Evolutionary conservation across 92 coral and sea anemone genomes (phyloP), one percentile per base, ranked within the genome.

Genomic region (Epizoanthus stellaris): DNA sequence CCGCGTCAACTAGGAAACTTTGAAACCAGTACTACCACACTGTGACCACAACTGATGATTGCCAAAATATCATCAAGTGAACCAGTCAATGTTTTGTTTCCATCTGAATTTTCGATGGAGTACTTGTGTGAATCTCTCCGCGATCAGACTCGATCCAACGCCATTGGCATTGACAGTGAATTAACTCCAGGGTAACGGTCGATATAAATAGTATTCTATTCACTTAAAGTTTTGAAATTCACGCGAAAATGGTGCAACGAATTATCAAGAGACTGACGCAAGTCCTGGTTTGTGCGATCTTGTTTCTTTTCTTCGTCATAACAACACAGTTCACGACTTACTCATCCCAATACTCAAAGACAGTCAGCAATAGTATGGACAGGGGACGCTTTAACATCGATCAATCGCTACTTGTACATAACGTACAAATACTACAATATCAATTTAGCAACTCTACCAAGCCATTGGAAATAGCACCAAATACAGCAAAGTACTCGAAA

Each of bases 261-360:
- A 70, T 12, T 11, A 17, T 43, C 52, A 70, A 70, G 75, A 70
- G 23, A 30, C 5, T 70, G 14, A 19, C 12, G 19, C 49, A 42
- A 70, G 36, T 42, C 56, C 23, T 38, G 56, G 54, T 14, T 15
- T 39, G 38, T 70, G 34, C 45, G 19, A 49, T 70, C 45, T 0
- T 70, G 19, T 19, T 70, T 39, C 17, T 70, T 39, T 75, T 75
- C 63, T 74, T 74, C 80, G 43, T 53, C 64, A 74, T 53, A 53
- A 74, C 79, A 73, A 23, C 43, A 25, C 80, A 74, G 23, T 20
- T 53, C 17, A 20, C 64, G 63, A 49, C 40, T 74, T 30, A 43
- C 34, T 21, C 40, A 54, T 15, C 13, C 20, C 23, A 25, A 3
- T 53, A 59, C 4, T 59, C 56, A 30, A 16, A 4, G 19, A 30